These are phyloP conservation scores for Loxodonta africana DNA, from an alignment of 2,113 vertebrate species.

Conservation along the genomic window DNA sequence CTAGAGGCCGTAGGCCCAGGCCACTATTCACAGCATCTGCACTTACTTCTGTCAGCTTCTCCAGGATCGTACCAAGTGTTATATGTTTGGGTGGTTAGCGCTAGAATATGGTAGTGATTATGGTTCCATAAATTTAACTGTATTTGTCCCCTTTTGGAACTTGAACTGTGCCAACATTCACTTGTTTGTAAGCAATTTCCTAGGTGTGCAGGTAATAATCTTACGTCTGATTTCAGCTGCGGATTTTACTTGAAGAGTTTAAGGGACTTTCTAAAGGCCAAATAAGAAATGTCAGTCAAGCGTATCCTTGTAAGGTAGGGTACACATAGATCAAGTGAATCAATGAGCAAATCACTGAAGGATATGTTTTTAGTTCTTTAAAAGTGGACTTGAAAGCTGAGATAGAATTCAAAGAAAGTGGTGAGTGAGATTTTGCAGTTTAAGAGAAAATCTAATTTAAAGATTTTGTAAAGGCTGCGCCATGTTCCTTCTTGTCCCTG, in stretches of 20 bases:
- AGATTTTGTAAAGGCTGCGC: not conserved
- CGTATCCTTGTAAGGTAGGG: not conserved
- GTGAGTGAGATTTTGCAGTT: not conserved
- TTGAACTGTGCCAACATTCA: not conserved
- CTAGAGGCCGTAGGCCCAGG: too few relatives aligned
- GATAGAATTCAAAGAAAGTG: not conserved
- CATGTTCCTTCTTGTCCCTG: not conserved
- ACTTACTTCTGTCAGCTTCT: not conserved
- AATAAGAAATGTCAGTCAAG: not conserved
- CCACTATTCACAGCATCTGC: accelerated
- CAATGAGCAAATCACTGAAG: not conserved
- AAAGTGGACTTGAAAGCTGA: not conserved
- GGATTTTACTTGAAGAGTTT: not conserved
- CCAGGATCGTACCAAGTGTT: not conserved
- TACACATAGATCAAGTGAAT: not conserved
- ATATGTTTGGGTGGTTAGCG: accelerated
- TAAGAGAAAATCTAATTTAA: not conserved
- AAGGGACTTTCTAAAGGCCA: not conserved
- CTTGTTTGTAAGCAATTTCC: not conserved
- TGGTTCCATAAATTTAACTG: not conserved
- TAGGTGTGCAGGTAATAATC: not conserved
- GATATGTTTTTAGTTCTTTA: not conserved
- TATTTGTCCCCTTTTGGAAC: not conserved
- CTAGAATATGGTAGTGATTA: not conserved
- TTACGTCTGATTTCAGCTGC: not conserved